Evolutionary conservation across 2,888 invertebrate species (phyloP).

Genomic region (Elysia crispata): DNA sequence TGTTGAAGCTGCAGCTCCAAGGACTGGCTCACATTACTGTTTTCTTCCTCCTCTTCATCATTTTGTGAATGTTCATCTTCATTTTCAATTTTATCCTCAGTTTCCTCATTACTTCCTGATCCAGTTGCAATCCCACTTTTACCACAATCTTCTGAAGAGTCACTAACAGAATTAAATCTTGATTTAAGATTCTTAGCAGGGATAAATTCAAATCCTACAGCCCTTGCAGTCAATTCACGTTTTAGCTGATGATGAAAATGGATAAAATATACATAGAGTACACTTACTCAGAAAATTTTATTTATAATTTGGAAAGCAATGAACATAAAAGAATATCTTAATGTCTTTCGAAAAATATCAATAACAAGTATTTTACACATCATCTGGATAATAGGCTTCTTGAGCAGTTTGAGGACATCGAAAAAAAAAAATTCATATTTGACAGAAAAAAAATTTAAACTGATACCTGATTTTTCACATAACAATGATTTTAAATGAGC

Average conservation of each 20-base stretch:
- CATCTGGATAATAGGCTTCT: too few relatives aligned
- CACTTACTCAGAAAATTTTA: too few relatives aligned
- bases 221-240: slow-evolving; percentile 71
- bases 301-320: too few relatives aligned
- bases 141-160: not conserved
- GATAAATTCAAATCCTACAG: slow-evolving; percentile 75
- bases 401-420: too few relatives aligned
- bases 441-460: too few relatives aligned
- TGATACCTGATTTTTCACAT: too few relatives aligned
- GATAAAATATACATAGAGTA: too few relatives aligned
- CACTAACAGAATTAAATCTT: slow-evolving; percentile 42
- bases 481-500: too few relatives aligned
- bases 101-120: not conserved
- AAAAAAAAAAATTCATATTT: too few relatives aligned
- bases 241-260: slow-evolving; percentile 59
- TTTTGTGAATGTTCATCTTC: slow-evolving; percentile 37
- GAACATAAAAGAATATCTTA: too few relatives aligned
- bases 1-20: slow-evolving; percentile 53
- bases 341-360: too few relatives aligned
- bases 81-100: not conserved
- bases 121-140: not conserved
- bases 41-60: slow-evolving; percentile 32
- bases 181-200: slow-evolving; percentile 64
- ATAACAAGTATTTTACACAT: too few relatives aligned
- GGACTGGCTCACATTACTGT: slow-evolving; percentile 35